Evolutionary conservation across 2,113 vertebrate genomes (phyloP).

Genomic region (Lophius piscatorius): DNA sequence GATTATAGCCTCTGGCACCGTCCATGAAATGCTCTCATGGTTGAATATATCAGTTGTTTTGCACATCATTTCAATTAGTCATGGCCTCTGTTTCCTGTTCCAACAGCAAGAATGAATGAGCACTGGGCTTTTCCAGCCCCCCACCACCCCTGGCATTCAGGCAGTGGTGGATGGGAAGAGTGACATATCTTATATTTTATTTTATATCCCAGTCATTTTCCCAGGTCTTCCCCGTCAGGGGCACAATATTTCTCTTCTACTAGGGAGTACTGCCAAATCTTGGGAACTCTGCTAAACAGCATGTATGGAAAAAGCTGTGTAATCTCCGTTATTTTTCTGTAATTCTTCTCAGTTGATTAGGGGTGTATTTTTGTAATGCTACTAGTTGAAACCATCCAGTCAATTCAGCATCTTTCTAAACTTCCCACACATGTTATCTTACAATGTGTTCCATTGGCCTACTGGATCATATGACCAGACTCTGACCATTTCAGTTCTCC

Average conservation of each 20-base stretch:
- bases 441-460: constrained; percentile 61
- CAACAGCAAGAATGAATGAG: constrained; percentile 20
- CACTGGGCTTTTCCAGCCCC: constrained; percentile 4
- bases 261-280: not conserved
- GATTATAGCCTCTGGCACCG: constrained; percentile 3
- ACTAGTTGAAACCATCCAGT: constrained; percentile 44
- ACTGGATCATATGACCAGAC: constrained; percentile 67
- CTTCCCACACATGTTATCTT: constrained; percentile 28
- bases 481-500: constrained; percentile 75
- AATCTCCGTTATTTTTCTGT: not conserved
- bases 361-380: constrained; percentile 38
- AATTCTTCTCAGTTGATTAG: not conserved
- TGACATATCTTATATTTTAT: constrained; percentile 58
- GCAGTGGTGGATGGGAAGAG: constrained; percentile 31
- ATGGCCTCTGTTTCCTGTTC: constrained; percentile 57
- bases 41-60: constrained; percentile 50
- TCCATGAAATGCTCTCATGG: constrained; percentile 18
- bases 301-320: constrained; percentile 9
- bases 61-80: constrained; percentile 63
- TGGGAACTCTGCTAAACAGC: constrained; percentile 10
- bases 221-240: constrained; percentile 35
- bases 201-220: constrained; percentile 30
- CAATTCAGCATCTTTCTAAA: constrained; percentile 56
- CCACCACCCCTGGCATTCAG: constrained; percentile 3
- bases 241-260: constrained; percentile 10